phyloP scores from a whole-genome alignment of 2,888 invertebrate genomes.

The Heliconius aoede region DNA sequence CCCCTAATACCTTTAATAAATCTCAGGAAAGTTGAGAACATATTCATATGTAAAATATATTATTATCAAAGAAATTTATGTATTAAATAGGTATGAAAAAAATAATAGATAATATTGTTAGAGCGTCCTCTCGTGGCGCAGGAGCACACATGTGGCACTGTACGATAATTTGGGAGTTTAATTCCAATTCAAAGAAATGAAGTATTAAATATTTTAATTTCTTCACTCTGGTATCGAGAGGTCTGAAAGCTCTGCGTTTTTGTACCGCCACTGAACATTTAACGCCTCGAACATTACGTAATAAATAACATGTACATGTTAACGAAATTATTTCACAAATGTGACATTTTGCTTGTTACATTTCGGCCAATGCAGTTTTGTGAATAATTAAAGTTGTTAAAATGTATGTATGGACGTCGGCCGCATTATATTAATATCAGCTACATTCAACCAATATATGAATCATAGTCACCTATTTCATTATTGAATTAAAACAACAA shows the following conservation, averaged over 20 bases:
- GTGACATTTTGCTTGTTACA: constrained; percentile 48
- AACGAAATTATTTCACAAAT: constrained; percentile 48
- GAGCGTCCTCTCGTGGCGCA: no score
- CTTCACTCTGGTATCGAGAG: no score
- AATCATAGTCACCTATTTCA: constrained; percentile 43
- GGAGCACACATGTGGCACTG: no score
- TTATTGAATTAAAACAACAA: constrained; percentile 39
- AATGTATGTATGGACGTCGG: constrained; percentile 45
- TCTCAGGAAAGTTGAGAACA: constrained; percentile 70
- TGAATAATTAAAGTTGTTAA: constrained; percentile 48
- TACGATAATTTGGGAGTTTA: no score
- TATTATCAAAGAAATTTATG: constrained; percentile 32
- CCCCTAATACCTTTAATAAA: constrained; percentile 79
- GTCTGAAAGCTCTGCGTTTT: no score
- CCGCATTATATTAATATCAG: constrained; percentile 47
- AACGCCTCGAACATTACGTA: no score
- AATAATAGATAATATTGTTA: not conserved
- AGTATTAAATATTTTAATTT: no score
- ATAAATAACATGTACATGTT: constrained; percentile 42
- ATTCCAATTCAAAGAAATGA: no score
- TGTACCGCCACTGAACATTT: no score
- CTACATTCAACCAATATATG: constrained; percentile 40
- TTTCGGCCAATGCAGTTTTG: constrained; percentile 44
- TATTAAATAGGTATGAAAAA: not conserved
- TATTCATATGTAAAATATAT: constrained; percentile 60